Evolutionary conservation across 2,888 invertebrate species (phyloP), one percentile per base, ranked within the genome.

Genomic region (Dynastes tityus): DNA sequence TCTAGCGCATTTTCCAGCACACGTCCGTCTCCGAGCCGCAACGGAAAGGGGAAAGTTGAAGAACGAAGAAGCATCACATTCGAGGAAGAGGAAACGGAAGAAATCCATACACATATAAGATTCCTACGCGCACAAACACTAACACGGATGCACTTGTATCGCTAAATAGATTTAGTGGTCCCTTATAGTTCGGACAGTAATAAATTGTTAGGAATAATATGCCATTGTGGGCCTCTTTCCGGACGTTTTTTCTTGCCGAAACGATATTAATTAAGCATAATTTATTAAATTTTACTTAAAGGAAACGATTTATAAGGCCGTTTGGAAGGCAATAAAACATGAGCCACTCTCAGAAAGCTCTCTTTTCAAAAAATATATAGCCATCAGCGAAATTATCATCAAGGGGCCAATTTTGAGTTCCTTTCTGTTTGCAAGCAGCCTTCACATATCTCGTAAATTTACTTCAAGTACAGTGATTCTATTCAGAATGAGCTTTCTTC

Each of bases 171-270:
- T 78, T 75, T 65, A 75, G 61, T 65, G 67, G 55, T 78, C 51
- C 61, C 55, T 74, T 74, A 75, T 67, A 75, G 37, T 51, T 55
- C 53, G 40, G 78, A 78, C 78, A 78, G 67, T 78, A 65, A 75
- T 73, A 75, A 78, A 78, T 78, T 78, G 16, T 61, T 51, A 13
- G 51, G 74, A 55, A 74, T 75, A 51, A 70, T 70, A 70, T 70
- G 29, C 8, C 27, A 32, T 70, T 29, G 68, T 70, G 49, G 32
- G 37, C 16, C 58, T 71, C 27, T 45, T 68, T 68, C 49, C 9
- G 22, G 45, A 53, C 29, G 51, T 2, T 51, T 29, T 29, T 27
- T 37, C 5, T 49, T 45, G 11, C 22, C 22, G 3, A 40, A 67
- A 16, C 45, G 22, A 67, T 67, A 67, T 67, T 67, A 67, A 67